Evolutionary conservation across 1,140 invertebrate genomes (phyloP).

Genomic region (Cephus cinctus): DNA sequence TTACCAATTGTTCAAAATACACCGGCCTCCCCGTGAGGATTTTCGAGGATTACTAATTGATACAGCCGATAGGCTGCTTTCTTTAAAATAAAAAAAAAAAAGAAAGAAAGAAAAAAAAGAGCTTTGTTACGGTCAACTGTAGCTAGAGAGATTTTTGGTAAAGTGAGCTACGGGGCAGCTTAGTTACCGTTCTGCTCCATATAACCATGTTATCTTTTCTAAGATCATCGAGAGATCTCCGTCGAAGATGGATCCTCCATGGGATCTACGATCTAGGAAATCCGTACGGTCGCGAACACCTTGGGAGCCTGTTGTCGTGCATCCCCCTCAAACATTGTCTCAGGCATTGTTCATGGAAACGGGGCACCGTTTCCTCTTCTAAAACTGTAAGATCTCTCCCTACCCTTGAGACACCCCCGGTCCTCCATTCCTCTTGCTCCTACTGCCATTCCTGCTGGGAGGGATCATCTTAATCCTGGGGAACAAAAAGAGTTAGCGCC

Average conservation of each 20-base stretch:
- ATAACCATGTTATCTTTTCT: slow-evolving; percentile 20
- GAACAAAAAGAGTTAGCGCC: slow-evolving; percentile 32
- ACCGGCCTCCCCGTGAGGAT: too few relatives aligned
- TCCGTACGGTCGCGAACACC: slow-evolving; percentile 7
- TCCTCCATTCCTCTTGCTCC: neutral
- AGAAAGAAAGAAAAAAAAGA: neutral
- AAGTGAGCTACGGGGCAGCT: slow-evolving; percentile 5
- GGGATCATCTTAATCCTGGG: slow-evolving; percentile 25
- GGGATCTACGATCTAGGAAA: slow-evolving; percentile 14
- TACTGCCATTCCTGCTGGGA: slow-evolving; percentile 1
- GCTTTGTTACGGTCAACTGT: slow-evolving; percentile 9
- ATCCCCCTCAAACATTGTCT: slow-evolving; percentile 12
- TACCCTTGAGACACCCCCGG: neutral
- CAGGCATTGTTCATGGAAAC: slow-evolving; percentile 2
- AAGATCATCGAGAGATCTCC: too few relatives aligned
- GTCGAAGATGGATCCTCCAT: too few relatives aligned
- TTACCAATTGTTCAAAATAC: too few relatives aligned
- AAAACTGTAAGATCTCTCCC: slow-evolving; percentile 10
- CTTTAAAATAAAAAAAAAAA: neutral
- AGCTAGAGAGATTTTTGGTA: slow-evolving; percentile 7
- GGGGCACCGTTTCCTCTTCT: neutral
- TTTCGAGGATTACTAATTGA: slow-evolving; percentile 2
- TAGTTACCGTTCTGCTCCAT: slow-evolving; percentile 8
- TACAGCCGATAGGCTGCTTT: neutral
- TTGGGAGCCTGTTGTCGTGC: too few relatives aligned